Conservation (phyloP, 2,888 invertebrate species). For the Tetranychus piercei region DNA sequence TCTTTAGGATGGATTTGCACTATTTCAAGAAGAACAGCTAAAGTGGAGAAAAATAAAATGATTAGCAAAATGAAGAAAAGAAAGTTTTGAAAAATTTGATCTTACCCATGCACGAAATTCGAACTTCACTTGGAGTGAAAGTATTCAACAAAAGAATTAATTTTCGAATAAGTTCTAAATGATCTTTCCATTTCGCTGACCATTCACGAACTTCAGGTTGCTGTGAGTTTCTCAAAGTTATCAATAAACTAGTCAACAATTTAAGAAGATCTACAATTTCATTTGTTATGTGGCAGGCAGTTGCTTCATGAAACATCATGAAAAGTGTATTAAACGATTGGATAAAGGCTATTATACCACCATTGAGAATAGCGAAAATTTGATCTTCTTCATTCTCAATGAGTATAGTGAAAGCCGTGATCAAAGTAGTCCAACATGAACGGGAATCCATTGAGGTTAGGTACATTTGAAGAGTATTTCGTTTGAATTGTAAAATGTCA, state of each 20-base stretch:
- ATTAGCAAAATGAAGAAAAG: background rate
- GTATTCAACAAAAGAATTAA: slow-evolving; percentile 69
- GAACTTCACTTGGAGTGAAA: slow-evolving; percentile 65
- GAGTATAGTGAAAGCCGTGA: slow-evolving; percentile 67
- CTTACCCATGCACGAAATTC: slow-evolving; percentile 55
- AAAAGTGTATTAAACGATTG: slow-evolving; percentile 74
- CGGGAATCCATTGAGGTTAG: slow-evolving; percentile 70
- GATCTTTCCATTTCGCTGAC: slow-evolving; percentile 46
- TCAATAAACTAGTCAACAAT: slow-evolving; percentile 38
- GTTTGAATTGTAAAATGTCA: slow-evolving; percentile 65
- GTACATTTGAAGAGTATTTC: slow-evolving; percentile 69
- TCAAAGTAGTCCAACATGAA: slow-evolving; percentile 81
- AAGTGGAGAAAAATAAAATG: slow-evolving; percentile 15
- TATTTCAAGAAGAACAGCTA: slow-evolving; percentile 40
- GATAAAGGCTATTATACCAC: slow-evolving; percentile 60
- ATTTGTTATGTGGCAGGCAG: slow-evolving; percentile 62
- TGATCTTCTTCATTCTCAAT: slow-evolving; percentile 76
- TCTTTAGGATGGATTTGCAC: slow-evolving; percentile 60
- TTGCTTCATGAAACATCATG: slow-evolving; percentile 82
- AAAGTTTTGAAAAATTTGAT: slow-evolving; percentile 28
- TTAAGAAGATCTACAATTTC: slow-evolving; percentile 64
- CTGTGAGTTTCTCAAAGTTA: slow-evolving; percentile 35
- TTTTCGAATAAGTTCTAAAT: slow-evolving; percentile 68
- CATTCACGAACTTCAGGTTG: slow-evolving; percentile 45
- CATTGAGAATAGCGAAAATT: slow-evolving; percentile 69